Conservation (phyloP, 2,797 vertebrate genomes). For the Pristis pectinata region DNA sequence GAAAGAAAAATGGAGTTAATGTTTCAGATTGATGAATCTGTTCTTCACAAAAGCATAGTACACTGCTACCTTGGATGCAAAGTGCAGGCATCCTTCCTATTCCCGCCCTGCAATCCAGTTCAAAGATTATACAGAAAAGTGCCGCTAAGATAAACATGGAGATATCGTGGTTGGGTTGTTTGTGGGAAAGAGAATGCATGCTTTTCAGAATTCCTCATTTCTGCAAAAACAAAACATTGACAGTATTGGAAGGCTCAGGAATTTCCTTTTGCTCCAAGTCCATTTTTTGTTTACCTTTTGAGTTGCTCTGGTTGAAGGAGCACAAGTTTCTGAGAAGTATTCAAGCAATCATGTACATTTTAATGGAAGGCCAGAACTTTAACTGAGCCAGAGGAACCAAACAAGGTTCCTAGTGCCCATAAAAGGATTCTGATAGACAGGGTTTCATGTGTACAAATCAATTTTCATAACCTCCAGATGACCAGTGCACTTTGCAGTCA, state of each 20-base stretch:
- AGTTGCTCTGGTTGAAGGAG: not conserved
- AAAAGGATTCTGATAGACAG: not conserved
- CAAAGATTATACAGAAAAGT: not conserved
- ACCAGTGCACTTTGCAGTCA: not conserved
- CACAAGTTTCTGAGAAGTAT: not conserved
- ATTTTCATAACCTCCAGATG: not conserved
- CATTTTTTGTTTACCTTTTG: not conserved
- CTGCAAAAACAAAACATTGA: not conserved
- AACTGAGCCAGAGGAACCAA: not conserved
- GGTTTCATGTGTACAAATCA: not conserved
- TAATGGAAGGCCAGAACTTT: not conserved
- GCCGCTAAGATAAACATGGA: not conserved
- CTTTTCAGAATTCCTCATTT: not conserved
- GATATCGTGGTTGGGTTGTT: too few species aligned
- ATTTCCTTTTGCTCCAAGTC: not conserved
- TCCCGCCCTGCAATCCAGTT: not conserved
- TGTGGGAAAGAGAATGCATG: not conserved
- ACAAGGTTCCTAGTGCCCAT: not conserved
- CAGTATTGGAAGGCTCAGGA: not conserved
- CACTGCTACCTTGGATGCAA: not conserved
- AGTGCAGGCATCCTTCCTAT: not conserved
- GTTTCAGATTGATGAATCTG: not conserved
- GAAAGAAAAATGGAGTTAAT: too few species aligned
- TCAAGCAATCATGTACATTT: not conserved
- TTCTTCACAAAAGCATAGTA: not conserved